phyloP scores from a whole-genome alignment of 2,113 vertebrate genomes.

The Scomber japonicus region DNA sequence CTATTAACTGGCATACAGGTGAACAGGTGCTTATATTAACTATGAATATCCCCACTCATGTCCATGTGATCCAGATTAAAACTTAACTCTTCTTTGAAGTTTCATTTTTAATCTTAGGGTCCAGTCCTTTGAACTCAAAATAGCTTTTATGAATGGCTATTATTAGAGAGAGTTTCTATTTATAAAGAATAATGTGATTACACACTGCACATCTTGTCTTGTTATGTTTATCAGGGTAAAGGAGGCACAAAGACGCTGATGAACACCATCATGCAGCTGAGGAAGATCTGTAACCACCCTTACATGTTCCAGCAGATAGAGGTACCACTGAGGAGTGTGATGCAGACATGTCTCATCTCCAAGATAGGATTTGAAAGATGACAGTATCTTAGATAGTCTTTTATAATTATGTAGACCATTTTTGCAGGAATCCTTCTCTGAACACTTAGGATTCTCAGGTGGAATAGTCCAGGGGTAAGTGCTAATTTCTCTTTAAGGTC shows the following conservation, averaged over 20 bases:
- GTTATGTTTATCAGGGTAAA: constrained; percentile 87
- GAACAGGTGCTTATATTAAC: no score
- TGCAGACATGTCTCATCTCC: neutral
- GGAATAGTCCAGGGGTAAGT: constrained; percentile 96
- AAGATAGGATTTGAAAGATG: no score
- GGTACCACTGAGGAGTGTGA: constrained; percentile 76
- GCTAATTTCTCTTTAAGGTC: neutral
- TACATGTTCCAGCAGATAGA: constrained; percentile 99
- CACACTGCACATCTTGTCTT: neutral
- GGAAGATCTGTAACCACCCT: constrained; percentile 98
- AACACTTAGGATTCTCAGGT: constrained; percentile 95
- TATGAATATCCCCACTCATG: no score
- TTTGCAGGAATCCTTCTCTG: constrained; percentile 95
- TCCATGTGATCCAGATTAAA: no score
- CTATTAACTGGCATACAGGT: no score
- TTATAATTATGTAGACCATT: neutral
- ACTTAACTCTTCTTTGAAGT: neutral
- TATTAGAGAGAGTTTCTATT: neutral
- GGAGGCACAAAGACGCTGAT: constrained; percentile 97
- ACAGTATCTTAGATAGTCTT: no score
- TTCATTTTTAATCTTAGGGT: no score
- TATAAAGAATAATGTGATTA: neutral
- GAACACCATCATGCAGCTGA: constrained; percentile 99
- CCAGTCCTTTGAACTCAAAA: no score
- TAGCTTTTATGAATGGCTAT: neutral